Base-by-base conservation (phyloP, 1,140 invertebrate genomes). In the Heliothis subflexa region DNA sequence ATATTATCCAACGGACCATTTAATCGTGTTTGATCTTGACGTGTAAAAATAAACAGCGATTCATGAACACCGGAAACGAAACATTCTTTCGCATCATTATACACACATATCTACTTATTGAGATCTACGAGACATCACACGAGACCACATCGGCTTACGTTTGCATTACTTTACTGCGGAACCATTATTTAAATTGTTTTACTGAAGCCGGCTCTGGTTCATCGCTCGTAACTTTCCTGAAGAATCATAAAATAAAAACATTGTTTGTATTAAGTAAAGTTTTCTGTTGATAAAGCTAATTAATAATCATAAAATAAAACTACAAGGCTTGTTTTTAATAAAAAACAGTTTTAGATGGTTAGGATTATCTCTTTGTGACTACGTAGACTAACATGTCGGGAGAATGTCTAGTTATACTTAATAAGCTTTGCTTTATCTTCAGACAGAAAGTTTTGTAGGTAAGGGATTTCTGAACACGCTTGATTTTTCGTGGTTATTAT, bases 1-100 rank as follows among this genome's bases (percentile, higher is more conserved):
- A 59, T 74, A 50, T 18, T 52, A 70, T 57, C 18, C 54, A 57
- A 55, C 50, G 70, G 54, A 55, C 52, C 33, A 57, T 57, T 74
- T 16, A 28, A 74, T 59, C 55, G 54, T 25, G 40, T 74, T 59
- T 74, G 71, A 74, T 74, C 71, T 74, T 61, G 40, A 61, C 21
- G 55, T 59, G 45, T 74, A 61, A 61, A 74, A 74, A 74, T 59
- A 74, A 74, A 74, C 71, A 61, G 25, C 50, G 68, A 71, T 71
- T 54, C 50, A 71, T n/a, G 68, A 71, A 71, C 68, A 61, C 71
- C 71, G 71, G 71, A 74, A 74, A 74, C 71, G 33, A 49, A 49
- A 61, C 55, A 74, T 74, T 74, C 71, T 61, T 74, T 61, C 16
- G 18, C 55, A 25, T 74, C 55, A 74, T 59, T 74, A 73, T 61